Evolutionary conservation across 2,797 vertebrate genomes (phyloP).

Genomic region (Masticophis lateralis): DNA sequence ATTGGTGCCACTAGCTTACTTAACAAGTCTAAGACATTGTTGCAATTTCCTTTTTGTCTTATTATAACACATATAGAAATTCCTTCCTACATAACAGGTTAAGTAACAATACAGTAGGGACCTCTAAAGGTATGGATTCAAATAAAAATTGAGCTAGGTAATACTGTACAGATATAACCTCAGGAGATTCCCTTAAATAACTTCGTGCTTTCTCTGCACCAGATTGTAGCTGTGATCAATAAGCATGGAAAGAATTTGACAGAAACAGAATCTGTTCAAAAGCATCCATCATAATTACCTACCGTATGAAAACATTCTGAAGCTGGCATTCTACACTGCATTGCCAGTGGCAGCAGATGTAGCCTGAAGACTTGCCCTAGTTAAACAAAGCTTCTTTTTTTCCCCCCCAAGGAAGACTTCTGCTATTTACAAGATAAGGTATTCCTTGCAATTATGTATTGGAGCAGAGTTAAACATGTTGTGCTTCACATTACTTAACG

Average conservation of each 20-base stretch:
- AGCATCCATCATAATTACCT: not conserved
- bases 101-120: not conserved
- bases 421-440: not conserved
- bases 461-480: not conserved
- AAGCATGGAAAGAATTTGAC: too few species aligned
- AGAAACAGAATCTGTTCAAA: not conserved
- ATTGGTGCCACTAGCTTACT: not conserved
- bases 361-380: not conserved
- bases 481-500: not conserved
- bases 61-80: not conserved
- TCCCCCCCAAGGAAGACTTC: not conserved
- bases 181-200: not conserved
- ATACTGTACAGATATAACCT: too few species aligned
- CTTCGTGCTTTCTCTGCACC: not conserved
- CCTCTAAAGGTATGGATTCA: too few species aligned
- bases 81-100: not conserved
- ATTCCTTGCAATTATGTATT: not conserved
- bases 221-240: not conserved
- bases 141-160: not conserved
- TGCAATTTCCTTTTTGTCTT: not conserved
- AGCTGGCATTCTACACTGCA: not conserved
- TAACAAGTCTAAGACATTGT: not conserved
- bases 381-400: not conserved
- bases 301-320: not conserved
- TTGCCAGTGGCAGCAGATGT: not conserved